These are phyloP conservation scores for Urechis unicinctus DNA, from an alignment of 2,888 invertebrate genomes.

Conservation along the genomic window DNA sequence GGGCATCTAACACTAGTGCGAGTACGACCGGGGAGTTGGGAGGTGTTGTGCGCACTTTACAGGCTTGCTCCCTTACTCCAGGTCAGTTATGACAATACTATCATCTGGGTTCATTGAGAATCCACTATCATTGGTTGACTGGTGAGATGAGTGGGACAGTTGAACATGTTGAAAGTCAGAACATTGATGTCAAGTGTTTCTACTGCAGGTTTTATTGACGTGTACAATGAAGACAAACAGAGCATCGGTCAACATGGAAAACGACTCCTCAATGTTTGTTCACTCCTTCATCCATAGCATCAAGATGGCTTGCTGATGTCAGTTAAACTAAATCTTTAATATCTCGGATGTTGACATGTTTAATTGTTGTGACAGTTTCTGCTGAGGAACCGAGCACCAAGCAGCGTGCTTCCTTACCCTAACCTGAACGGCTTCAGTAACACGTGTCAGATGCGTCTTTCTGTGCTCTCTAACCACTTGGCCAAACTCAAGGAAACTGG, in stretches of 20 bases:
- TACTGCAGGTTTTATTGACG: constrained; percentile 45
- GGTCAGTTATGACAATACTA: constrained; percentile 13
- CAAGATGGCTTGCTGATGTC: too few relatives aligned
- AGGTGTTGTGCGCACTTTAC: constrained; percentile 40
- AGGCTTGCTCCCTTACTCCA: constrained; percentile 44
- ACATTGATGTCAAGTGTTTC: background rate
- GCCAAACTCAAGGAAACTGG: constrained; percentile 37
- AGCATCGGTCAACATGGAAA: constrained; percentile 39
- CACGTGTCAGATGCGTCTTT: constrained; percentile 37
- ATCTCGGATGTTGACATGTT: too few relatives aligned
- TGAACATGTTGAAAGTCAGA: too few relatives aligned
- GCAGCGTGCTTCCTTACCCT: constrained; percentile 35
- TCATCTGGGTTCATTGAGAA: background rate
- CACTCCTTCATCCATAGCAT: background rate
- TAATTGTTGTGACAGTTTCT: constrained; percentile 43
- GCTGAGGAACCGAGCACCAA: constrained; percentile 40
- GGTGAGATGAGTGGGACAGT: too few relatives aligned
- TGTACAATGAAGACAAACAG: constrained; percentile 40
- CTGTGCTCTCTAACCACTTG: constrained; percentile 35
- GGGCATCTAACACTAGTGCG: constrained; percentile 26
- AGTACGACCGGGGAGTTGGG: constrained; percentile 39
- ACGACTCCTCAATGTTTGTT: constrained; percentile 37
- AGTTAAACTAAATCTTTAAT: too few relatives aligned
- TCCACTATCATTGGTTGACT: too few relatives aligned
- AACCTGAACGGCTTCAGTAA: constrained; percentile 44